phyloP scores from a whole-genome alignment of 2,113 vertebrate genomes.

The Phalacrocorax brasilianus region DNA sequence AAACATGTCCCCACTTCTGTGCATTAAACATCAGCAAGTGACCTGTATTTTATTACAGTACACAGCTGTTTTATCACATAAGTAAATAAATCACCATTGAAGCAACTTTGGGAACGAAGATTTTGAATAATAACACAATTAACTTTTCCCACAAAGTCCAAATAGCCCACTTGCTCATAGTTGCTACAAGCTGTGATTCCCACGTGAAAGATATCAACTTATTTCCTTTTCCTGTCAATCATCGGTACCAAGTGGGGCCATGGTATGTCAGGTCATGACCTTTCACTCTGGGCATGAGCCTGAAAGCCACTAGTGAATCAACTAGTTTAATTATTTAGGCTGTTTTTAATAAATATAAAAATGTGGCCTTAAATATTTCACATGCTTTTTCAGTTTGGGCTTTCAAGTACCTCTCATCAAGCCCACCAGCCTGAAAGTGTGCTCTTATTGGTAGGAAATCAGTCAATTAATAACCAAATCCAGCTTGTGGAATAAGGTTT shows the following conservation, averaged over 20 bases:
- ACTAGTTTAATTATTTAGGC: slow-evolving; percentile 83
- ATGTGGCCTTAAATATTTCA: slow-evolving; percentile 80
- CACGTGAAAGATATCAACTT: slow-evolving; percentile 90
- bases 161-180: slow-evolving; percentile 78
- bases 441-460: slow-evolving; percentile 37
- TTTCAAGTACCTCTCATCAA: slow-evolving; percentile 45
- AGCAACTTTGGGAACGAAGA: slow-evolving; percentile 84
- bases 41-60: slow-evolving; percentile 61
- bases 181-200: slow-evolving; percentile 93
- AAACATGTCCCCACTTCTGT: slow-evolving; percentile 25
- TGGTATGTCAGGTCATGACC: slow-evolving; percentile 89
- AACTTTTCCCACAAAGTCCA: slow-evolving; percentile 89
- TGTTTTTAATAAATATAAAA: slow-evolving; percentile 86
- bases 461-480: slow-evolving; percentile 24
- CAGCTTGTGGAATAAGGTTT: slow-evolving; percentile 16
- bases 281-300: slow-evolving; percentile 82
- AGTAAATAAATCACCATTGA: slow-evolving; percentile 76
- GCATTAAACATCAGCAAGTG: slow-evolving; percentile 44
- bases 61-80: slow-evolving; percentile 71
- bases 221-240: slow-evolving; percentile 92
- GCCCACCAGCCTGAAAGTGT: slow-evolving; percentile 6
- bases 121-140: slow-evolving; percentile 81
- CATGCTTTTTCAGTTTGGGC: slow-evolving; percentile 70
- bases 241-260: slow-evolving; percentile 76
- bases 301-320: slow-evolving; percentile 85